phyloP scores from a whole-genome alignment of 1,140 invertebrate species.

The Papilio polyxenes region DNA sequence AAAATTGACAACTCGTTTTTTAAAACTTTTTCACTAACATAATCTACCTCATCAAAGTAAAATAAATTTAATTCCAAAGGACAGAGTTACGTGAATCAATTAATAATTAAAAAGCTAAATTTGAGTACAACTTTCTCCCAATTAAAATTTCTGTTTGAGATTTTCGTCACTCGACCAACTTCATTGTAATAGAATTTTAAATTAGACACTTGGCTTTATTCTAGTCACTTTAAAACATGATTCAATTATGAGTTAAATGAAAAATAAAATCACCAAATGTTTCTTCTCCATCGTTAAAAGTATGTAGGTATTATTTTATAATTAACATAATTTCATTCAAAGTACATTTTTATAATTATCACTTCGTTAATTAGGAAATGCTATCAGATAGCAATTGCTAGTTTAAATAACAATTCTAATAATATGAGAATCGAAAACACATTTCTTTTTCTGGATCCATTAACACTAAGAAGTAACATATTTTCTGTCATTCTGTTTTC shows the following conservation, averaged over 20 bases:
- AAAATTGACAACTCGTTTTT: neutral
- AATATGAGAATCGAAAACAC: too few relatives aligned
- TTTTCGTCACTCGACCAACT: slow-evolving; percentile 6
- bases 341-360: too few relatives aligned
- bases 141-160: slow-evolving; percentile 25
- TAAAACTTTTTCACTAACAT: neutral
- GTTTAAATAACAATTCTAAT: too few relatives aligned
- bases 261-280: neutral
- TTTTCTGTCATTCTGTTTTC: too few relatives aligned
- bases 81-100: slow-evolving; percentile 10
- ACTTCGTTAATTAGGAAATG: too few relatives aligned
- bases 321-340: too few relatives aligned
- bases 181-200: slow-evolving; percentile 18
- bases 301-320: too few relatives aligned
- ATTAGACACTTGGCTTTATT: neutral
- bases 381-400: too few relatives aligned
- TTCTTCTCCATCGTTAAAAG: neutral
- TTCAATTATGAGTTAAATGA: slow-evolving; percentile 1
- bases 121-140: slow-evolving; percentile 17
- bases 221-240: slow-evolving; percentile 4
- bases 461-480: too few relatives aligned
- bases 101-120: slow-evolving; percentile 23
- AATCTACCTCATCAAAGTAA: neutral
- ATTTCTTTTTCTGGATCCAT: too few relatives aligned
- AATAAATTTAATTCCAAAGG: slow-evolving; percentile 3